Evolutionary conservation across 2,113 vertebrate genomes (phyloP).

Genomic region (Phoenicopterus ruber): DNA sequence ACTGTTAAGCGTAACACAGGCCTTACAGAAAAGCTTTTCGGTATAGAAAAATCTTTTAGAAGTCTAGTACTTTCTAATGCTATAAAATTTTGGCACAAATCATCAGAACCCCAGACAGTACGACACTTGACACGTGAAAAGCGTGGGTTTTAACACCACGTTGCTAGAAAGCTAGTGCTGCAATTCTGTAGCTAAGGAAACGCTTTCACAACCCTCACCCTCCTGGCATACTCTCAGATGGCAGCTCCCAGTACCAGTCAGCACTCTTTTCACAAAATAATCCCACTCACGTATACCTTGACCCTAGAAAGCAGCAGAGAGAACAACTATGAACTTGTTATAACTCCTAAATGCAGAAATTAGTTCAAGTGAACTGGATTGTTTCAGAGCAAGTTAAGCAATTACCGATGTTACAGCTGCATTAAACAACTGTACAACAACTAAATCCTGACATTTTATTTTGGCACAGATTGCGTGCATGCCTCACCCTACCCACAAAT

Average conservation of each 20-base stretch:
- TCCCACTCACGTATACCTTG: neutral
- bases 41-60: neutral
- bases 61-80: neutral
- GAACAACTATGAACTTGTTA: neutral
- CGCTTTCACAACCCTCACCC: neutral
- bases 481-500: neutral
- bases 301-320: neutral
- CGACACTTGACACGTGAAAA: neutral
- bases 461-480: neutral
- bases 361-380: neutral
- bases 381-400: neutral
- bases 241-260: neutral
- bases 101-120: neutral
- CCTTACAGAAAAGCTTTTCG: neutral
- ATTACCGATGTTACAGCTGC: neutral
- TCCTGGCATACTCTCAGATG: neutral
- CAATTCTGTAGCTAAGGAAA: neutral
- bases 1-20: neutral
- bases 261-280: neutral
- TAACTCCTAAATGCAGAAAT: neutral
- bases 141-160: fast-evolving
- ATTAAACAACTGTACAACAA: neutral
- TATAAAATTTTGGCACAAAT: neutral
- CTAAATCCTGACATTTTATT: neutral
- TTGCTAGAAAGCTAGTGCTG: neutral